Conservation (phyloP, 2,888 invertebrate genomes). For the Mechanitis mazaeus region DNA sequence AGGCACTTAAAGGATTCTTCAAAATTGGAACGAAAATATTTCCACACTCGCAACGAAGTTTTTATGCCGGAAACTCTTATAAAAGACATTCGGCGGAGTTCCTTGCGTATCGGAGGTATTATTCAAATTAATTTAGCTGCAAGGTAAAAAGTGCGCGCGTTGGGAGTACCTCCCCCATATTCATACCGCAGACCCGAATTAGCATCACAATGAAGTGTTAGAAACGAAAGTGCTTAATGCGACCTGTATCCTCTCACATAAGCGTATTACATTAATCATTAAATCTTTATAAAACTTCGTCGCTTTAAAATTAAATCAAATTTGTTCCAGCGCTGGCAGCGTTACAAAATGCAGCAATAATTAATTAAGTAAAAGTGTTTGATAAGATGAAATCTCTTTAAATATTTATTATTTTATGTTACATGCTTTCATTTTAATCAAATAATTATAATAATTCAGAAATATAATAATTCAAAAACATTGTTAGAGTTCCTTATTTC, state of each 20-base stretch:
- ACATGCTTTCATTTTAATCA: constrained; percentile 24
- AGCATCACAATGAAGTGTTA: constrained; percentile 75
- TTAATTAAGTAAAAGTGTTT: constrained; percentile 31
- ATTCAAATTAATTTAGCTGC: constrained; percentile 74
- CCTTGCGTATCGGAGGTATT: constrained; percentile 71
- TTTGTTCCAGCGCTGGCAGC: constrained; percentile 53
- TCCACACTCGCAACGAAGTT: constrained; percentile 44
- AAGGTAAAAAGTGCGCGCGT: constrained; percentile 71
- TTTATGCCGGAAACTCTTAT: constrained; percentile 65
- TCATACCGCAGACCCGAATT: constrained; percentile 73
- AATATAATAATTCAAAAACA: constrained; percentile 2
- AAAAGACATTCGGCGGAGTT: constrained; percentile 65
- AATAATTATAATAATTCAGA: constrained; percentile 14
- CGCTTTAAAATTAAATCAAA: constrained; percentile 40
- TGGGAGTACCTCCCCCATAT: constrained; percentile 64
- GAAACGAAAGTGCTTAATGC: constrained; percentile 65
- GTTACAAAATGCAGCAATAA: constrained; percentile 45
- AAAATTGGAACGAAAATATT: constrained; percentile 52
- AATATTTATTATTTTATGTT: constrained; percentile 10
- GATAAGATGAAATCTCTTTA: constrained; percentile 13
- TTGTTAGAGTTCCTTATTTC: too few species aligned
- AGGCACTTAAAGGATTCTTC: constrained; percentile 52
- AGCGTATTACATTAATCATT: constrained; percentile 64
- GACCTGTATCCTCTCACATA: constrained; percentile 64
- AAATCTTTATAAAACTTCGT: constrained; percentile 64